Conservation (phyloP, 2,797 vertebrate species). For the Hippoglossus hippoglossus region DNA sequence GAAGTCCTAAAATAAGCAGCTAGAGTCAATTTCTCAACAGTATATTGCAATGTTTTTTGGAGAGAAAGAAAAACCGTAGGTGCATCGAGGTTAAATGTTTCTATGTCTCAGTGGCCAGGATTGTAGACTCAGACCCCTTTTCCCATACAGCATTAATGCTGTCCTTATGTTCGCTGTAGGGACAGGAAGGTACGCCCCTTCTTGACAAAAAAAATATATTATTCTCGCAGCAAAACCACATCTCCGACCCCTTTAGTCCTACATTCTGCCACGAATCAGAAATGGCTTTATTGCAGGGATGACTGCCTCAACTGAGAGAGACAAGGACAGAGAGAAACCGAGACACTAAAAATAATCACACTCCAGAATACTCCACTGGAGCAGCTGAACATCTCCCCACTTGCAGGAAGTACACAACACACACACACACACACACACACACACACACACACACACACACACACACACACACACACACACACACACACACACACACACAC, state of each 20-base stretch:
- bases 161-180: conserved; percentile 43
- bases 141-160: conserved; percentile 52
- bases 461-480: conserved; percentile 26
- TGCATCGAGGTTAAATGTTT: conserved; percentile 47
- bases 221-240: conserved; percentile 25
- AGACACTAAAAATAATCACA: conserved; percentile 71
- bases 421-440: conserved; percentile 28
- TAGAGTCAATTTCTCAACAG: conserved; percentile 55
- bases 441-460: conserved; percentile 26
- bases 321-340: conserved; percentile 36
- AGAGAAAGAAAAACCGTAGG: conserved; percentile 42
- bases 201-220: conserved; percentile 3
- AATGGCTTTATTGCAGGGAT: conserved; percentile 38
- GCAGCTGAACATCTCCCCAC: conserved; percentile 40
- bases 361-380: conserved; percentile 59
- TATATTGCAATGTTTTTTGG: conserved; percentile 21
- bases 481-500: conserved; percentile 31
- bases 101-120: conserved; percentile 27
- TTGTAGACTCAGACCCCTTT: conserved; percentile 30
- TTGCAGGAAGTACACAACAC: conserved; percentile 58
- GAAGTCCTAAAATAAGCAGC: conserved; percentile 46
- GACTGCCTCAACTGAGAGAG: conserved; percentile 35
- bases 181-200: conserved; percentile 21
- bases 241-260: conserved; percentile 3
- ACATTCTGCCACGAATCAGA: conserved; percentile 32